phyloP scores from a whole-genome alignment of 2,113 vertebrate species.

The Diglossa brunneiventris region DNA sequence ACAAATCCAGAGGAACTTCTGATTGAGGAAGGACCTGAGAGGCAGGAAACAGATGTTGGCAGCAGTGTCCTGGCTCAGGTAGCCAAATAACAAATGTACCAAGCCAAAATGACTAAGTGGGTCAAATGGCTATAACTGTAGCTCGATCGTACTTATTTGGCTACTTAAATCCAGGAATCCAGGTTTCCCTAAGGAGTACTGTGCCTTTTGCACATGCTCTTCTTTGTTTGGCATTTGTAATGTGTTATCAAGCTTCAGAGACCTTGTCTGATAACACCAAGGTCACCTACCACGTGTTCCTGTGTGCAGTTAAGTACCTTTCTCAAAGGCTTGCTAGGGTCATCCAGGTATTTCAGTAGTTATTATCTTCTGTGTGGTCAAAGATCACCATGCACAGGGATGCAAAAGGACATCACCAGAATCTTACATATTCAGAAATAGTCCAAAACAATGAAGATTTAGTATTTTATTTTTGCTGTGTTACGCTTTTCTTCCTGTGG shows the following conservation, averaged over 20 bases:
- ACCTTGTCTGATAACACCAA: neutral
- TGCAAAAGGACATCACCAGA: neutral
- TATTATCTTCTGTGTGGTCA: neutral
- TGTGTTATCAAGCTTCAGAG: neutral
- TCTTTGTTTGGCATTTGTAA: neutral
- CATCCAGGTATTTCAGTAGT: neutral
- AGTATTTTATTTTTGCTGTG: neutral
- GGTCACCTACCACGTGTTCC: neutral
- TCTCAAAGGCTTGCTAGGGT: neutral
- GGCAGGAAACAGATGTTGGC: slow-evolving; percentile 53
- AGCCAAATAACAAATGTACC: slow-evolving; percentile 15
- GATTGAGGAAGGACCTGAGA: slow-evolving; percentile 18
- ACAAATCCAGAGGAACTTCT: neutral
- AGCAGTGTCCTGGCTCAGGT: slow-evolving; percentile 47
- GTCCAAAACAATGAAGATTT: neutral
- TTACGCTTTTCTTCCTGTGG: neutral
- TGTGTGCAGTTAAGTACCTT: neutral
- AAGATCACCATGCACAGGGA: neutral
- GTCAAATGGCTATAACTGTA: neutral
- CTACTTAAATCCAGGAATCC: neutral
- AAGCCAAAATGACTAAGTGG: slow-evolving; percentile 33
- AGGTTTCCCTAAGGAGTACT: neutral
- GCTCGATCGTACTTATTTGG: neutral
- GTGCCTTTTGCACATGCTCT: neutral
- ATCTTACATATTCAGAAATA: neutral